phyloP scores from a whole-genome alignment of 2,888 invertebrate genomes.

The Trichopoda pennipes region DNA sequence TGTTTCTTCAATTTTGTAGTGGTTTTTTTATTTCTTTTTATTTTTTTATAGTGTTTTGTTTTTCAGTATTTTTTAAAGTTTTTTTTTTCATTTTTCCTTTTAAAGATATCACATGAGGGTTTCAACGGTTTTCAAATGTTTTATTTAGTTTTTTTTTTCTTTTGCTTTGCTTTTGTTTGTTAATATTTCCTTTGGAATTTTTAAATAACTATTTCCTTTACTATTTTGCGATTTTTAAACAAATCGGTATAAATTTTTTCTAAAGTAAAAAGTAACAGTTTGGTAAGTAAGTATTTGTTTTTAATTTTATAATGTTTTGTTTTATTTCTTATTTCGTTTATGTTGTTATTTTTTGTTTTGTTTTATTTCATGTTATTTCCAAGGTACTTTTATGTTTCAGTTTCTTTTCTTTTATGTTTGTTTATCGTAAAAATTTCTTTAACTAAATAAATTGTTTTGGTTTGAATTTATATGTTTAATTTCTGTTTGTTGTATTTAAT shows the following conservation, averaged over 20 bases:
- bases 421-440: conserved; percentile 67
- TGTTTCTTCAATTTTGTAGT: conserved; percentile 46
- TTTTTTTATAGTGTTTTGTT: conserved; percentile 5
- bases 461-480: conserved; percentile 49
- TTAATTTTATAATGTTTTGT: no score
- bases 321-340: conserved; percentile 31
- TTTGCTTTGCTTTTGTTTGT: no score
- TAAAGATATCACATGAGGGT: conserved; percentile 68
- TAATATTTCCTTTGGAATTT: conserved; percentile 48
- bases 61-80: not conserved
- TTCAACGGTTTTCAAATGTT: conserved; percentile 60
- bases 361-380: conserved; percentile 50
- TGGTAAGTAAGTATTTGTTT: conserved; percentile 46
- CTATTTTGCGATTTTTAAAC: conserved; percentile 65
- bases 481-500: conserved; percentile 44
- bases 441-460: conserved; percentile 71
- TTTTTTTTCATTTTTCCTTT: conserved; percentile 51
- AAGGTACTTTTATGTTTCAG: conserved; percentile 65
- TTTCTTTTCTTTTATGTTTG: conserved; percentile 35
- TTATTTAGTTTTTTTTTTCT: conserved; percentile 34
- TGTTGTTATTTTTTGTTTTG: conserved; percentile 28
- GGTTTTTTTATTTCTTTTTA: conserved; percentile 15
- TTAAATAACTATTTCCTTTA: conserved; percentile 52
- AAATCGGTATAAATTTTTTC: conserved; percentile 58
- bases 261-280: conserved; percentile 64